Evolutionary conservation across 2,797 vertebrate genomes (phyloP), one percentile per base, ranked within the genome.

Genomic region (Orientallactaga sibirica): DNA sequence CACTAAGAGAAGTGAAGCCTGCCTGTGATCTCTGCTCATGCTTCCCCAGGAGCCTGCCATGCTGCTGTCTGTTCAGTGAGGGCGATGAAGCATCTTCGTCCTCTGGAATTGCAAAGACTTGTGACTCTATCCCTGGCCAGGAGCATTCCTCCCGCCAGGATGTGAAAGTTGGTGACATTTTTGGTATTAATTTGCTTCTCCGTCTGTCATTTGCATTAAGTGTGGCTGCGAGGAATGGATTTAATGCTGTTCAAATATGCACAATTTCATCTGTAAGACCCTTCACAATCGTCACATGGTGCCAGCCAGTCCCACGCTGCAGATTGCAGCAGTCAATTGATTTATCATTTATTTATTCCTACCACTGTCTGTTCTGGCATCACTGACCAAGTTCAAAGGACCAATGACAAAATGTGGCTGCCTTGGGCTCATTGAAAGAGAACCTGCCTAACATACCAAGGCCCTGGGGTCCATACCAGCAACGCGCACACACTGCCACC

Each of bases 131-230:
- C 89, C 76, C 64, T 88, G 4, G 24, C 52, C 85, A 78, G 93
- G 93, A 91, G 78, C 52, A 20, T 62, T 86, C 82, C 78, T 95
- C 80, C 89, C 86, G 48, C 95, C 94, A 93, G 81, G 91, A 93
- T 0, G 1, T 88, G 92, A 96, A 95, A 91, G 87, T 71, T 93
- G 82, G 92, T 16, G 2, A 96, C 91, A 73, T 88, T 86, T 94
- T 92, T 86, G 80, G 90, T 92, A 93, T 86, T 96, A 93, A 90
- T 95, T 93, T 94, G 92, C 90, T 83, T 94, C 88, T 91, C 95
- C 7, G 2, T 93, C 94, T 94, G 95, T 96, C 25, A 1, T 75
- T 88, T 96, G 68, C 64, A 86, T 83, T 92, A 90, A 95, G 67
- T 76, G 83, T 91, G 86, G 86, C 94, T 74, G 48, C 41, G 76